Conservation (phyloP, 2,888 invertebrate genomes). For the Rutpela maculata region DNA sequence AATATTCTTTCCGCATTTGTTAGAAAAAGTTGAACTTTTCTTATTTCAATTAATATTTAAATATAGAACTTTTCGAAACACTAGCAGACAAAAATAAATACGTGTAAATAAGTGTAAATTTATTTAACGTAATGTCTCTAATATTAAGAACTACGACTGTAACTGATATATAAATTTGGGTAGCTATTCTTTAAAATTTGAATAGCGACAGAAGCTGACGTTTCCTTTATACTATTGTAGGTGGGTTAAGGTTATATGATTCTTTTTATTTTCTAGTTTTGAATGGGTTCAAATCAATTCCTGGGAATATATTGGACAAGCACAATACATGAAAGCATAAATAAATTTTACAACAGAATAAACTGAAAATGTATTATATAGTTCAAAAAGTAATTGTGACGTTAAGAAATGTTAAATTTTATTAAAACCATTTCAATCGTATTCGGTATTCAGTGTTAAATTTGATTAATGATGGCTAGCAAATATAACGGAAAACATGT, state of each 20-base stretch:
- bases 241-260: constrained; percentile 16
- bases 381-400: constrained; percentile 1
- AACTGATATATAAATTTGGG: background rate
- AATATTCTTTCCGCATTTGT: too few relatives aligned
- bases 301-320: constrained; percentile 24
- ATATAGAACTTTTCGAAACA: too few relatives aligned
- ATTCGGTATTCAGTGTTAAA: background rate
- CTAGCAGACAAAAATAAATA: too few relatives aligned
- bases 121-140: background rate
- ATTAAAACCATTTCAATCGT: background rate
- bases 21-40: too few relatives aligned
- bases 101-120: too few relatives aligned
- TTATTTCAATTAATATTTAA: too few relatives aligned
- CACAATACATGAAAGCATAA: constrained; percentile 1
- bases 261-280: constrained; percentile 20
- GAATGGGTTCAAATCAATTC: constrained; percentile 16
- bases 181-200: constrained; percentile 39
- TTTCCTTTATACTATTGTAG: constrained; percentile 31
- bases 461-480: constrained; percentile 15
- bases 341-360: background rate
- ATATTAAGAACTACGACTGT: background rate
- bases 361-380: constrained; percentile 1
- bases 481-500: background rate
- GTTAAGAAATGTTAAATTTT: constrained; percentile 7
- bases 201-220: constrained; percentile 47